These are phyloP conservation scores for Folsomia candida DNA, from an alignment of 2,888 invertebrate genomes.

Conservation along the genomic window DNA sequence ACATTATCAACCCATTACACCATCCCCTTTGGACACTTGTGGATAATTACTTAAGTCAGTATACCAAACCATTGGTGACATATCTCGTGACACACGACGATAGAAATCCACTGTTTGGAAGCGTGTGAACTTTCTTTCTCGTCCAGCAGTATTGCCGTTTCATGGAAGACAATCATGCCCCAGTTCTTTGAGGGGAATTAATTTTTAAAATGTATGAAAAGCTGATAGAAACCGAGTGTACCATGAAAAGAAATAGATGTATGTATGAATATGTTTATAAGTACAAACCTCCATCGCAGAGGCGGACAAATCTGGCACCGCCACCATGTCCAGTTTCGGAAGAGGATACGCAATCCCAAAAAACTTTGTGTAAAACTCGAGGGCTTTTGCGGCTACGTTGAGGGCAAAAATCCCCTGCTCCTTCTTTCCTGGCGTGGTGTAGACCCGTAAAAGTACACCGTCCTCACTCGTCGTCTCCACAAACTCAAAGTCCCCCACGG, in stretches of 20 bases:
- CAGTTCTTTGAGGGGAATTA: too few relatives aligned
- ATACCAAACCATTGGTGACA: conserved; percentile 65
- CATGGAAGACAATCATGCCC: conserved; percentile 62
- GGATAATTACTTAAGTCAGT: too few relatives aligned
- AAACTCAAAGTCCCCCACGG: conserved; percentile 61
- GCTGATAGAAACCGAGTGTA: too few relatives aligned
- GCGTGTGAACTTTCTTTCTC: conserved; percentile 57
- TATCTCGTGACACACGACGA: conserved; percentile 58
- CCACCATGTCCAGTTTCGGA: conserved; percentile 62
- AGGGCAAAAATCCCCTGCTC: conserved; percentile 60
- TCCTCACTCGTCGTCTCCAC: conserved; percentile 57
- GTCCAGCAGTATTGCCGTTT: conserved; percentile 59
- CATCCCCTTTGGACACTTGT: too few relatives aligned
- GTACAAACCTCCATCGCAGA: background rate
- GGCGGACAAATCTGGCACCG: conserved; percentile 58
- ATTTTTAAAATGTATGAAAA: too few relatives aligned
- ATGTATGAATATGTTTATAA: too few relatives aligned
- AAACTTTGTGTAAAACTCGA: conserved; percentile 61
- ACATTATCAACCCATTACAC: too few relatives aligned
- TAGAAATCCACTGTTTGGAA: conserved; percentile 55
- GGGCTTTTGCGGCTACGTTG: conserved; percentile 58
- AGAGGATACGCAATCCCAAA: conserved; percentile 60
- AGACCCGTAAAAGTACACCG: conserved; percentile 52
- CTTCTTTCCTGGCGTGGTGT: conserved; percentile 57
- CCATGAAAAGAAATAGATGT: too few relatives aligned